A percentile compares a stretch with the other conserved stretches of the same genome.
Evolutionary conservation across 2,888 invertebrate genomes (phyloP).

Genomic region (Sarcophaga rosellei): DNA sequence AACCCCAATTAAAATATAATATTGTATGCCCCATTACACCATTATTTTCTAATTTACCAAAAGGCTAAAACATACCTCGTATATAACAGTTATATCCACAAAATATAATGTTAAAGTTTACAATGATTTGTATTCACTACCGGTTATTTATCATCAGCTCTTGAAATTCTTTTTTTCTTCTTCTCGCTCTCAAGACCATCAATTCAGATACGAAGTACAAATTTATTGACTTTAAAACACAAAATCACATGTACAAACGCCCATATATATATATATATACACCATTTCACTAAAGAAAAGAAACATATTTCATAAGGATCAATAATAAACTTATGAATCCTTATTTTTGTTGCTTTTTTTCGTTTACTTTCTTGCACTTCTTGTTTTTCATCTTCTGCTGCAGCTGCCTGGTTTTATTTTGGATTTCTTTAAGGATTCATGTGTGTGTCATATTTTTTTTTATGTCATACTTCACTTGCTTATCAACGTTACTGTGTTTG

Average conservation of each 20-base stretch:
- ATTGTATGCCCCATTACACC: too few relatives aligned
- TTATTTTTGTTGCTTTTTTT: background rate
- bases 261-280: too few relatives aligned
- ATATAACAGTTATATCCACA: too few relatives aligned
- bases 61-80: too few relatives aligned
- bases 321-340: slow-evolving; percentile 19
- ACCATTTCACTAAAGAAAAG: background rate
- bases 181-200: background rate
- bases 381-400: too few relatives aligned
- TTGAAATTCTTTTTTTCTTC: background rate
- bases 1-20: too few relatives aligned
- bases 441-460: too few relatives aligned
- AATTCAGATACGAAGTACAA: slow-evolving; percentile 24
- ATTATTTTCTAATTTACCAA: too few relatives aligned
- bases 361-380: background rate
- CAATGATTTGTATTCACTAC: too few relatives aligned
- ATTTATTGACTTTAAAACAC: background rate
- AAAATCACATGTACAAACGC: background rate
- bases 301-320: slow-evolving; percentile 28
- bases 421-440: background rate
- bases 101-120: too few relatives aligned
- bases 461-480: background rate
- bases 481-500: background rate
- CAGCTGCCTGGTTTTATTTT: too few relatives aligned
- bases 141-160: background rate